Evolutionary conservation across 2,888 invertebrate species (phyloP).

Genomic region (Synanthedon tipuliformis): DNA sequence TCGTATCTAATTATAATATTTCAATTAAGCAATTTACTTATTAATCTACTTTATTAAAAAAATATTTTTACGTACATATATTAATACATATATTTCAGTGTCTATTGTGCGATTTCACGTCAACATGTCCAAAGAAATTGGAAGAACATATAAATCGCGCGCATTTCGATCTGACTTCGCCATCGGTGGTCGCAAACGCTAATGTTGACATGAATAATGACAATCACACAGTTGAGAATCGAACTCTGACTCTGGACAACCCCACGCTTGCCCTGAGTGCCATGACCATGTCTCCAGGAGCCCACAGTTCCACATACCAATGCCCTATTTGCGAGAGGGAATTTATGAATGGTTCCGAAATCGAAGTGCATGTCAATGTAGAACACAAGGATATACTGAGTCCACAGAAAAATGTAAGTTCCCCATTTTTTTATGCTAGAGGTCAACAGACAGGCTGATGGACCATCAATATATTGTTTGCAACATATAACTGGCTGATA

Average conservation of each 20-base stretch:
- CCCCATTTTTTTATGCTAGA: neutral
- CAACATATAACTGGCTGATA: too few species aligned
- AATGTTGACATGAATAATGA: slow-evolving; percentile 35
- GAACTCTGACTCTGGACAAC: slow-evolving; percentile 23
- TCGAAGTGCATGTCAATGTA: slow-evolving; percentile 87
- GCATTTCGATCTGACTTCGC: slow-evolving; percentile 85
- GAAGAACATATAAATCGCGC: slow-evolving; percentile 88
- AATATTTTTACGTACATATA: neutral
- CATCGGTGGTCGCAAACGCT: slow-evolving; percentile 66
- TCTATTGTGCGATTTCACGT: slow-evolving; percentile 81
- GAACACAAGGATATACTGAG: slow-evolving; percentile 86
- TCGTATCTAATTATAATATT: too few species aligned
- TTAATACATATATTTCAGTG: slow-evolving; percentile 61
- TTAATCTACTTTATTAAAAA: neutral
- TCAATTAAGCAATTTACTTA: too few species aligned
- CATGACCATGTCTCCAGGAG: slow-evolving; percentile 60
- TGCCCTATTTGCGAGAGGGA: slow-evolving; percentile 84
- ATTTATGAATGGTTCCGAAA: slow-evolving; percentile 79
- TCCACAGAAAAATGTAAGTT: slow-evolving; percentile 64
- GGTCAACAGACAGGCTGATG: neutral
- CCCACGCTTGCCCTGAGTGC: slow-evolving; percentile 33
- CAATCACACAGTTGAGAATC: slow-evolving; percentile 36
- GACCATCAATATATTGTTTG: too few species aligned
- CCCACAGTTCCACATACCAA: slow-evolving; percentile 69
- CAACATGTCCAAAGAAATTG: slow-evolving; percentile 77